Conservation (phyloP, 2,888 invertebrate species). For the Cephus sareptanus region DNA sequence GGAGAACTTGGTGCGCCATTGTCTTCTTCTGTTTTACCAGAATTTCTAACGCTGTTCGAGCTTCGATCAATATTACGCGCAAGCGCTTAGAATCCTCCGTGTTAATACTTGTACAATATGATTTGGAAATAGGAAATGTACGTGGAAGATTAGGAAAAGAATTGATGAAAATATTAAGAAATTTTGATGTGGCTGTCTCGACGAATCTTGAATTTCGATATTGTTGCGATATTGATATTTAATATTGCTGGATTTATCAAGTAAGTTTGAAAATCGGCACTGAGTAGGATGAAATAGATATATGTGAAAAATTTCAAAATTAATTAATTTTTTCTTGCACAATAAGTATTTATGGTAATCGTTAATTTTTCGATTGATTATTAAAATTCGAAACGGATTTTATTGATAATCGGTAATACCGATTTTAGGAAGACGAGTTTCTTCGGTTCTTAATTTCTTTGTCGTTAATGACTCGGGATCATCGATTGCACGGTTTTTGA, state of each 20-base stretch:
- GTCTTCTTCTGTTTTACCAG: constrained; percentile 6
- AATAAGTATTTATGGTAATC: background rate
- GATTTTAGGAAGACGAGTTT: background rate
- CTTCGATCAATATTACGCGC: constrained; percentile 34
- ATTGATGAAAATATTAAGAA: background rate
- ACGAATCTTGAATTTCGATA: background rate
- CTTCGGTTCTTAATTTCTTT: background rate
- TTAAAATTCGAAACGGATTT: background rate
- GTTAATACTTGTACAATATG: background rate
- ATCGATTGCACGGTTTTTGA: background rate
- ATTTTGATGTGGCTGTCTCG: background rate
- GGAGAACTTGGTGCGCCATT: constrained; percentile 17
- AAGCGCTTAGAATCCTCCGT: constrained; percentile 20
- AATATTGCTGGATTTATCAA: background rate
- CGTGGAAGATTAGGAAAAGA: background rate
- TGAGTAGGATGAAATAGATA: background rate
- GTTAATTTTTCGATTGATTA: background rate
- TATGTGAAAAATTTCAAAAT: background rate
- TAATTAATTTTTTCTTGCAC: background rate
- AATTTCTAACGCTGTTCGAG: constrained; percentile 12
- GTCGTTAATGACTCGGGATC: background rate
- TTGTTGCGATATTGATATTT: background rate
- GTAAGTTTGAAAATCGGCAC: background rate
- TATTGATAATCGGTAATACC: background rate
- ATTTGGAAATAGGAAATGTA: background rate